Evolutionary conservation across 2,113 vertebrate genomes (phyloP), one percentile per base, ranked within the genome.

Genomic region (Amazona guildingii): DNA sequence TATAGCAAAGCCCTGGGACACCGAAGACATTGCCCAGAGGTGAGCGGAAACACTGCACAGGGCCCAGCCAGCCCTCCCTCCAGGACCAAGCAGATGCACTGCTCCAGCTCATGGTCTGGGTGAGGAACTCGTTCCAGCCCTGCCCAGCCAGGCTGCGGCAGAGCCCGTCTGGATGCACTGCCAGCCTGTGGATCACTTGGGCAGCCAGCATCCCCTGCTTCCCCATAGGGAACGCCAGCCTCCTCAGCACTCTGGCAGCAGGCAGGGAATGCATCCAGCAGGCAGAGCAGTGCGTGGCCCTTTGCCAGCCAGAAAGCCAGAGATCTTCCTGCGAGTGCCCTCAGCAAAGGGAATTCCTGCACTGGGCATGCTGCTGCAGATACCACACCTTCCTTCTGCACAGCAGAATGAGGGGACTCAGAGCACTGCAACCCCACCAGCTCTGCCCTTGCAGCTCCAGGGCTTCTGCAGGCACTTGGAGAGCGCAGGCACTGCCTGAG

Each of bases 1-100:
- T 99, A 99, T 79, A 98, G 98, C 97, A 99, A 93, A 7, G 99
- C 99, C 96, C 99, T 99, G 94, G 17, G 62, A 90, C 10, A 11
- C 73, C 86, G 57, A 33, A 74, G 63, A 31, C 59, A 37, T 46
- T 0, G 46, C 51, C 67, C 2, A 0, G 14, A 23, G 61, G 59
- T 92, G 18, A 93, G 81, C 7, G 2, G n/a, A 33, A 33, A 43
- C 12, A 17, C 1, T 0, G 0, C 23, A 11, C 4, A 14, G 41
- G 46, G 48, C 2, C 29, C 12, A 13, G 27, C 7, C 54, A 43
- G 76, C 62, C 44, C 13, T 41, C 23, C 7, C 11, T 11, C 51
- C 54, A 13, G 46, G 48, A 17, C 4, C 44, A 1, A 6, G 18
- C 0, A 2, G 43, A 43, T 1, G 2, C 7, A 3, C 7, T 8